Evolutionary conservation across 2,888 invertebrate genomes (phyloP).

Genomic region (Gari tellinella): DNA sequence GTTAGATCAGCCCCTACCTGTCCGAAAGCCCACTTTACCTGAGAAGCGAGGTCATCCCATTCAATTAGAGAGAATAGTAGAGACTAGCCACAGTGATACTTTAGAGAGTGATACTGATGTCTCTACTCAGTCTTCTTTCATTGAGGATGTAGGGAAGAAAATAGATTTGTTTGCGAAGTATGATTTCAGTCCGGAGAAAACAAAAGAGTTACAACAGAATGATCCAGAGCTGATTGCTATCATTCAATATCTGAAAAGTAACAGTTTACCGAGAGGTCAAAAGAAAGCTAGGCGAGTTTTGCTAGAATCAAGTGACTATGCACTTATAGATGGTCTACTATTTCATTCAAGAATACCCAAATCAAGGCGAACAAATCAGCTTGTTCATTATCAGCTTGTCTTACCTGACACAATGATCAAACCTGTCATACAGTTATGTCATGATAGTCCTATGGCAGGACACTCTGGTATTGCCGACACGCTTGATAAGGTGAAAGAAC

Average conservation of each 20-base stretch:
- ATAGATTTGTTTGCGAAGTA: background rate
- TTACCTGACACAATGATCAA: no score
- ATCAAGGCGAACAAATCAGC: no score
- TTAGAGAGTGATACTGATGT: no score
- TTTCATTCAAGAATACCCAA: no score
- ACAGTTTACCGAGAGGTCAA: slow-evolving; percentile 6
- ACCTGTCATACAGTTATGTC: slow-evolving; percentile 25
- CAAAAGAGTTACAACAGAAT: slow-evolving; percentile 4
- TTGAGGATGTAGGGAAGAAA: no score
- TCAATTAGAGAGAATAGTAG: no score
- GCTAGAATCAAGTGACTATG: slow-evolving; percentile 5
- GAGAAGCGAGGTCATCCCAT: no score
- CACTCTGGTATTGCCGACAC: slow-evolving; percentile 45
- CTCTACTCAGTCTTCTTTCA: no score
- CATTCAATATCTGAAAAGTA: slow-evolving; percentile 4
- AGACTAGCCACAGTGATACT: no score
- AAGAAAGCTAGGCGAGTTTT: slow-evolving; percentile 7
- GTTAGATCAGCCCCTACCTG: no score
- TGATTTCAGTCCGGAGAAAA: slow-evolving; percentile 20
- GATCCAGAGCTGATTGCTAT: slow-evolving; percentile 4
- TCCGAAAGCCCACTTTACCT: no score
- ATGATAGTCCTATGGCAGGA: slow-evolving; percentile 23
- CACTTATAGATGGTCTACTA: slow-evolving; percentile 4
- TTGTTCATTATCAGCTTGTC: background rate
- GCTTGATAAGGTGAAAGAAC: no score